These are phyloP conservation scores for Ptilorrhoa leucosticta DNA, from an alignment of 2,113 vertebrate genomes.

Conservation along the genomic window DNA sequence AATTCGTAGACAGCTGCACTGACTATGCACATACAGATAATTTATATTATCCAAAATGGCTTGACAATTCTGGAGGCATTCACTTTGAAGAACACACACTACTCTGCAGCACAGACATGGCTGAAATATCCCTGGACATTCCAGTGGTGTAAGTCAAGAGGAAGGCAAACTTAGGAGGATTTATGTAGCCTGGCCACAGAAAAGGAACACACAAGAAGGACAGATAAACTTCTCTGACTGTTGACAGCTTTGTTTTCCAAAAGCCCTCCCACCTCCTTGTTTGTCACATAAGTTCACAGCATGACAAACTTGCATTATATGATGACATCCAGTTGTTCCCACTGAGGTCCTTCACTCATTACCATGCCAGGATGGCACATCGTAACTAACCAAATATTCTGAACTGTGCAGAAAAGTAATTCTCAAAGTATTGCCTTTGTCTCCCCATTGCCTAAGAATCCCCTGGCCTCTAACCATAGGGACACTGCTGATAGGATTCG, in stretches of 20 bases:
- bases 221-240: not conserved
- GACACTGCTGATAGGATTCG: not conserved
- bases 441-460: not conserved
- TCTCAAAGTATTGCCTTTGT: not conserved
- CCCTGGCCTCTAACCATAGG: not conserved
- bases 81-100: not conserved
- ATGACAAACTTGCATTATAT: not conserved
- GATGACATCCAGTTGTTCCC: not conserved
- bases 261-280: not conserved
- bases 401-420: not conserved
- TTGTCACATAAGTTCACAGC: not conserved
- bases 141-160: not conserved
- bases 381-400: not conserved
- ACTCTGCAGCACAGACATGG: not conserved
- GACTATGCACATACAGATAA: not conserved
- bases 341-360: not conserved
- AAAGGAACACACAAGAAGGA: not conserved
- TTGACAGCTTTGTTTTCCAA: not conserved
- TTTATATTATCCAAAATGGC: not conserved
- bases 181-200: not conserved
- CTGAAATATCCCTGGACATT: not conserved
- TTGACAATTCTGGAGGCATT: not conserved
- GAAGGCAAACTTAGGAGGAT: not conserved
- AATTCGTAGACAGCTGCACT: not conserved
- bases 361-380: not conserved